Base-by-base conservation (phyloP, 2,888 invertebrate species). In the Lycophotia porphyrea region DNA sequence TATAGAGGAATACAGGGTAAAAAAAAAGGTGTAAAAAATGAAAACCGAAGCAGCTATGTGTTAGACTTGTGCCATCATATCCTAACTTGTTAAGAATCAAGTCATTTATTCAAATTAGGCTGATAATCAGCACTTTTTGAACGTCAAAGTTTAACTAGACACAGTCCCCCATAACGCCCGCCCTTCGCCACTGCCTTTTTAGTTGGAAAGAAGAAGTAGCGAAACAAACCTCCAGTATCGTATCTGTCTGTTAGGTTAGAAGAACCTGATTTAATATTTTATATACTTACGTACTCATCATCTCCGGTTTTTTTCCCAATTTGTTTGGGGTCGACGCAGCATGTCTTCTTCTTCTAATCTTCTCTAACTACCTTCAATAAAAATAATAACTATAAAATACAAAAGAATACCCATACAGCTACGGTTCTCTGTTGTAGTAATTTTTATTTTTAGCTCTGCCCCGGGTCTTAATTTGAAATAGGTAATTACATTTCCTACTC, bases 401-500 rank as follows among this genome's bases (percentile, higher is more conserved):
- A n/a, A n/a, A n/a, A n/a, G n/a, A n/a, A n/a, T n/a, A 60, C 0
- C 31, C 21, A 9, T 34, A 60, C 58, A 60, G 21, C 9, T 36
- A 63, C 44, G 8, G 24, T 60, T 36, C 24, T 63, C 39, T 18
- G 8, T 69, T 39, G 49, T 39, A 69, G 71, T 34, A 69, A 82
- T 76, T 80, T 76, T 80, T 63, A 73, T 74, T 80, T 61, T 15
- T 11, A 70, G 36, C 60, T 39, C 47, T 34, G 42, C 27, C 7
- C 49, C 42, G 36, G 36, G 60, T 67, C 80, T 83, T 73, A 65
- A 71, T 42, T 79, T 66, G 36, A 83, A 80, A 76, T 70, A 27
- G 27, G 5, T 55, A 66, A 71, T 76, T 83, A 71, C 66, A 52
- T 39, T 31, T 42, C 7, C 39, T 72, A 49, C 42, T 55, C 49